A percentile compares a stretch with the other conserved stretches of the same genome.
Evolutionary conservation across 2,113 vertebrate genomes (phyloP).

Genomic region (Myotis brandtii): DNA sequence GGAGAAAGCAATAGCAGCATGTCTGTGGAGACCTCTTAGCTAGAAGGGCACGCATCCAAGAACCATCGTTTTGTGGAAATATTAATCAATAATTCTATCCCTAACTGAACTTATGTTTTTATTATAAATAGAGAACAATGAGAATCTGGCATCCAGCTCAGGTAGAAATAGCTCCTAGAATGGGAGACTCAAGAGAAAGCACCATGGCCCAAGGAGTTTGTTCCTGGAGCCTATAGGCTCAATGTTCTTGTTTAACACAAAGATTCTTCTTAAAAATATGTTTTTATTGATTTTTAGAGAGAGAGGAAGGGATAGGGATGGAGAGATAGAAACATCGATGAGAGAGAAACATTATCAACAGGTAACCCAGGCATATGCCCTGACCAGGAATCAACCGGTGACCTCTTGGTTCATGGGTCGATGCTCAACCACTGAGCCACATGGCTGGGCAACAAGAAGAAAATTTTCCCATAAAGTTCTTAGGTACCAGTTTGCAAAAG

Average conservation of each 20-base stretch:
- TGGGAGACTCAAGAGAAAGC: slow-evolving; percentile 22
- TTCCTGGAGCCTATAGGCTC: slow-evolving; percentile 39
- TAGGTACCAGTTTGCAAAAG: slow-evolving; percentile 53
- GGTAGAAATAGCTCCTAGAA: slow-evolving; percentile 41
- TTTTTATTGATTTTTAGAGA: too few relatives aligned
- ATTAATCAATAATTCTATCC: slow-evolving; percentile 16
- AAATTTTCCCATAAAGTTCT: slow-evolving; percentile 60
- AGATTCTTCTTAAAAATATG: too few relatives aligned
- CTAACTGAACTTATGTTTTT: slow-evolving; percentile 54
- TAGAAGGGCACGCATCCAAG: slow-evolving; percentile 38
- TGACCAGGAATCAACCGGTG: too few relatives aligned
- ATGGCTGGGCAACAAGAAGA: too few relatives aligned
- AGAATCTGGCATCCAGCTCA: slow-evolving; percentile 27
- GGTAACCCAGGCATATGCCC: too few relatives aligned
- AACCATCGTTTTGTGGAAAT: neutral
- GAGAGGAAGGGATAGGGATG: too few relatives aligned
- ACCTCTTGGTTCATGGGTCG: too few relatives aligned
- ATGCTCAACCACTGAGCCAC: too few relatives aligned
- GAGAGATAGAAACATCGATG: too few relatives aligned
- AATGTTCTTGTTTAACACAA: neutral
- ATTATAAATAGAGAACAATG: slow-evolving; percentile 47
- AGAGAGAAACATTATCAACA: too few relatives aligned
- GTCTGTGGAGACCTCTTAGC: neutral
- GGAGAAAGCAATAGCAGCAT: neutral
- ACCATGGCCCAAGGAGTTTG: neutral